Percentiles rank a stretch among this genome's conserved stretches.
phyloP scores from a whole-genome alignment of 2,888 invertebrate species.

The Ophion ventricosus region DNA sequence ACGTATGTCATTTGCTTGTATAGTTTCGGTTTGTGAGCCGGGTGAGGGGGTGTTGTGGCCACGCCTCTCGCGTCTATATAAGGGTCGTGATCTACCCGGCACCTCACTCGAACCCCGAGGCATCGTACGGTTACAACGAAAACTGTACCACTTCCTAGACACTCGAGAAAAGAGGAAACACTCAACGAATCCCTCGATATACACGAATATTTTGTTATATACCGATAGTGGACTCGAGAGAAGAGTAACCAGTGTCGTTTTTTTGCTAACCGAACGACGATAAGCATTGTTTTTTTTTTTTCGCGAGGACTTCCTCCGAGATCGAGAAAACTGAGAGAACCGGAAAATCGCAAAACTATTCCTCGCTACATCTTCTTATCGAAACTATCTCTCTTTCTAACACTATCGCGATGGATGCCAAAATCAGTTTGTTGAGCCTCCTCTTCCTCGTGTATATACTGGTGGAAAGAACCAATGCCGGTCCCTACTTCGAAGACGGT shows the following conservation, averaged over 20 bases:
- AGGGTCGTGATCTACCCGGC: slow-evolving; percentile 73
- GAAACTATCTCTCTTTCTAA: background rate
- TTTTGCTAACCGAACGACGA: background rate
- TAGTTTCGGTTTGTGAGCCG: slow-evolving; percentile 16
- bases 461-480: slow-evolving; percentile 72
- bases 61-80: slow-evolving; percentile 81
- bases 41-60: slow-evolving; percentile 73
- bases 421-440: slow-evolving; percentile 76
- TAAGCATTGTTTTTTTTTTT: slow-evolving; percentile 7
- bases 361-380: background rate
- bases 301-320: background rate
- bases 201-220: slow-evolving; percentile 7
- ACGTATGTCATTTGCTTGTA: background rate
- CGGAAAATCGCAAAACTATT: background rate
- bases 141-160: slow-evolving; percentile 39
- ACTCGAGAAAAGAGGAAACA: slow-evolving; percentile 12
- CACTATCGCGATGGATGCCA: slow-evolving; percentile 70
- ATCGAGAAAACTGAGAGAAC: background rate
- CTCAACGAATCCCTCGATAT: background rate
- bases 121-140: slow-evolving; percentile 66
- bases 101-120: slow-evolving; percentile 78
- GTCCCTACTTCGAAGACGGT: slow-evolving; percentile 80
- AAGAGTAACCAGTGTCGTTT: slow-evolving; percentile 12
- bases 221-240: slow-evolving; percentile 14
- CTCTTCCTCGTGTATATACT: slow-evolving; percentile 74